Conservation (phyloP, 2,888 invertebrate genomes). For the Cryptops parisi region DNA sequence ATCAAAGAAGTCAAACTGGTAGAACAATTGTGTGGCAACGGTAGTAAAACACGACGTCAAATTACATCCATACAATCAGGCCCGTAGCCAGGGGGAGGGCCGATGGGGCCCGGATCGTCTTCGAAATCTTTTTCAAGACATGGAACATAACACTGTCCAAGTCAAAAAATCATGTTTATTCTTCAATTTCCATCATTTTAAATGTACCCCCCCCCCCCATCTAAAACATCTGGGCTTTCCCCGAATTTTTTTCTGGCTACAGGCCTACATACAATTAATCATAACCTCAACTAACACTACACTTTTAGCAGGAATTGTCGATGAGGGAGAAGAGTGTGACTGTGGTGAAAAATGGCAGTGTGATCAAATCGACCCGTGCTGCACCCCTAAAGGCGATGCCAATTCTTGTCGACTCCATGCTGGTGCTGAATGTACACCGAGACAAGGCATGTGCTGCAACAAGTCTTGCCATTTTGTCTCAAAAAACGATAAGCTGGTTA, state of each 20-base stretch:
- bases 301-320: conserved; percentile 16
- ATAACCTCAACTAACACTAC: too few species aligned
- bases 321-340: conserved; percentile 19
- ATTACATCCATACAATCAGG: too few species aligned
- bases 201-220: too few species aligned
- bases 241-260: too few species aligned
- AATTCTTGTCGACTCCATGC: not conserved
- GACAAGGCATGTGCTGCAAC: not conserved
- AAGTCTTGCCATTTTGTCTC: not conserved
- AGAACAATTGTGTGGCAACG: conserved; percentile 1
- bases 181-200: too few species aligned
- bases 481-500: not conserved
- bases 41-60: not conserved
- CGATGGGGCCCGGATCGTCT: too few species aligned
- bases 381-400: conserved; percentile 14
- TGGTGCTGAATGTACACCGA: not conserved
- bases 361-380: conserved; percentile 42
- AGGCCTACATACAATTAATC: too few species aligned
- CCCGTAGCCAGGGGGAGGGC: too few species aligned
- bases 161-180: too few species aligned
- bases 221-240: too few species aligned
- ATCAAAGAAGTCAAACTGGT: not conserved
- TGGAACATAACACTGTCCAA: too few species aligned
- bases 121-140: too few species aligned
- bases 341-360: conserved; percentile 25